These are phyloP conservation scores for Parauchenoglanis punctatus DNA, from an alignment of 2,797 vertebrate genomes.

Conservation along the genomic window DNA sequence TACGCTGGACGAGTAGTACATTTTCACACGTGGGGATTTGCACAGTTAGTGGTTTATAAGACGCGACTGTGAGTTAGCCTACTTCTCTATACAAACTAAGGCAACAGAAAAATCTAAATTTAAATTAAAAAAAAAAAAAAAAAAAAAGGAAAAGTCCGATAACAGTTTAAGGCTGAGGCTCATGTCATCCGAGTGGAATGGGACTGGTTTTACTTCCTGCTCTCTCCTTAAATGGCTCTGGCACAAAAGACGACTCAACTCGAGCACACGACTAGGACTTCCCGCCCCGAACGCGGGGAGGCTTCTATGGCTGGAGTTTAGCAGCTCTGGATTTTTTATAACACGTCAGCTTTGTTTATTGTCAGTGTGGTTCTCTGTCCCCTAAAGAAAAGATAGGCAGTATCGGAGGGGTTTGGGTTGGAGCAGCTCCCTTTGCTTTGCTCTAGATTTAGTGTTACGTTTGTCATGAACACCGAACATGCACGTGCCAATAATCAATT, in stretches of 20 bases:
- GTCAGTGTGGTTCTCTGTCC: slow-evolving; percentile 69
- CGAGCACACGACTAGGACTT: slow-evolving; percentile 27
- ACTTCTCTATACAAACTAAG: slow-evolving; percentile 63
- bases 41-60: slow-evolving; percentile 73
- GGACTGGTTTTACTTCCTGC: slow-evolving; percentile 53
- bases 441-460: neutral
- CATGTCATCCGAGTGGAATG: slow-evolving; percentile 69
- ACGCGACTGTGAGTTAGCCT: slow-evolving; percentile 56
- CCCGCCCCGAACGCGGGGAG: slow-evolving; percentile 54
- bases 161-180: slow-evolving; percentile 75
- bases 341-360: slow-evolving; percentile 58
- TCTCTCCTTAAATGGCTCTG: slow-evolving; percentile 44
- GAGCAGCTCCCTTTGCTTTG: neutral
- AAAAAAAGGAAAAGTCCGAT: slow-evolving; percentile 32
- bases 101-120: slow-evolving; percentile 54
- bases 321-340: slow-evolving; percentile 68
- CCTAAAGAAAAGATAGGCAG: slow-evolving; percentile 66
- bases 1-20: slow-evolving; percentile 36
- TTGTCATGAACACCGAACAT: neutral
- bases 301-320: slow-evolving; percentile 69
- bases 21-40: slow-evolving; percentile 55
- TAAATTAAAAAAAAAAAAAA: slow-evolving; percentile 22
- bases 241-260: slow-evolving; percentile 47
- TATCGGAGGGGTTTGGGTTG: slow-evolving; percentile 40
- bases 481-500: neutral